phyloP scores from a whole-genome alignment of 2,888 invertebrate genomes.

The Empis livida region DNA sequence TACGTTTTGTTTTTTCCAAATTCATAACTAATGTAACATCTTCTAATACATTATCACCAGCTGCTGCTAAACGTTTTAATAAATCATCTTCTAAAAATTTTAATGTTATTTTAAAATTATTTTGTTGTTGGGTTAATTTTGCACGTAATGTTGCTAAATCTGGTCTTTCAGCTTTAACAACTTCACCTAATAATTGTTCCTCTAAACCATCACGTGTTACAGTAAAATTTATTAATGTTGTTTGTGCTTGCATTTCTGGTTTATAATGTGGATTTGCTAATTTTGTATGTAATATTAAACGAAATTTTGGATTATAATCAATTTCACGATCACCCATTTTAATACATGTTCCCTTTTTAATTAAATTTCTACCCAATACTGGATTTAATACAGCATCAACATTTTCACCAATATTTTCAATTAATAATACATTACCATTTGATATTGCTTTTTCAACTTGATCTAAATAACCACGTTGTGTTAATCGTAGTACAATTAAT shows the following conservation, averaged over 20 bases:
- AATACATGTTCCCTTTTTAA: conserved; percentile 70
- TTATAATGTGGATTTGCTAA: conserved; percentile 92
- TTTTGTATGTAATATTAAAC: conserved; percentile 81
- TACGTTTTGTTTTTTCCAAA: conserved; percentile 84
- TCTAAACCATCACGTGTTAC: conserved; percentile 88
- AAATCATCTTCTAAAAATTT: conserved; percentile 87
- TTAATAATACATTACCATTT: conserved; percentile 61
- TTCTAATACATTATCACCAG: conserved; percentile 82
- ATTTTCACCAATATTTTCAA: conserved; percentile 82
- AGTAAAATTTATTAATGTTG: conserved; percentile 89
- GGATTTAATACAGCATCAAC: conserved; percentile 88
- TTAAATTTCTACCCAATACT: conserved; percentile 71
- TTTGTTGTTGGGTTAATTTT: conserved; percentile 80
- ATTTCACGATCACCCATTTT: conserved; percentile 89
- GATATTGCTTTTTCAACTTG: conserved; percentile 61
- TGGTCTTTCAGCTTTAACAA: conserved; percentile 84
- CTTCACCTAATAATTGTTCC: conserved; percentile 85
- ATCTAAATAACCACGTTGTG: conserved; percentile 72
- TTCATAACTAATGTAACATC: conserved; percentile 85
- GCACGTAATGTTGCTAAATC: conserved; percentile 75
- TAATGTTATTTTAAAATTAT: conserved; percentile 85
- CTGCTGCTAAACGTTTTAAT: conserved; percentile 71
- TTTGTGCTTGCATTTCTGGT: conserved; percentile 93
- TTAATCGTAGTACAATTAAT: conserved; percentile 62
- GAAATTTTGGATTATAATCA: conserved; percentile 71